Evolutionary conservation across 2,888 invertebrate genomes (phyloP), one percentile per base, ranked within the genome.

Genomic region (Ellobium chinense): DNA sequence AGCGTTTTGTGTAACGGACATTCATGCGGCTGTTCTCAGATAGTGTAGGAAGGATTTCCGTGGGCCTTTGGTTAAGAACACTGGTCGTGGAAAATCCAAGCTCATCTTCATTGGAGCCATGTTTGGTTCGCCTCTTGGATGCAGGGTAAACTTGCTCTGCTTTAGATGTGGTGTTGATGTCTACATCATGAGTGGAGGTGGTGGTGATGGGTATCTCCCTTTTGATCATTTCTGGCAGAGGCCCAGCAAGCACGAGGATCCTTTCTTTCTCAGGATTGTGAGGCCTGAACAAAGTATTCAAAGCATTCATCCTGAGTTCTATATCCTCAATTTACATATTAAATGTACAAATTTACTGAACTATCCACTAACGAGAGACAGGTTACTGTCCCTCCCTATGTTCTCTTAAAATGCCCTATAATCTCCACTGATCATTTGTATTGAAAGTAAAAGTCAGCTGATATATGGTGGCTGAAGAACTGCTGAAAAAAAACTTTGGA

Each of bases 221-320:
- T 84, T 88, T 87, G 66, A 89, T 68, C 74, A 88, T 87, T 54
- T 89, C 89, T 24, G 91, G 91, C 29, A 91, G 84, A 31, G 87
- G 88, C 14, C 88, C 88, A 5, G 80, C 79, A 75, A 92, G 81
- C 69, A 91, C 88, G 84, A 91, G 85, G 18, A 85, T 82, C 60
- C 92, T 87, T 68, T 91, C 90, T 34, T 86, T 81, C 66, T 93
- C 92, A n/a, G 92, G 89, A 81, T 91, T 90, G 84, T 93, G 93
- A 36, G 92, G 91, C 3, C 92, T 92, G 85, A 27, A 88, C 83
- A 46, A 18, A 46, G n/a, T n/a, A n/a, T n/a, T n/a, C n/a, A n/a
- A n/a, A n/a, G n/a, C n/a, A n/a, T n/a, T n/a, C n/a, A n/a, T n/a
- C n/a, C n/a, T n/a, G n/a, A n/a, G n/a, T n/a, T n/a, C n/a, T n/a